Evolutionary conservation across 2,797 vertebrate genomes (phyloP).

Genomic region (Scarus forsteni): DNA sequence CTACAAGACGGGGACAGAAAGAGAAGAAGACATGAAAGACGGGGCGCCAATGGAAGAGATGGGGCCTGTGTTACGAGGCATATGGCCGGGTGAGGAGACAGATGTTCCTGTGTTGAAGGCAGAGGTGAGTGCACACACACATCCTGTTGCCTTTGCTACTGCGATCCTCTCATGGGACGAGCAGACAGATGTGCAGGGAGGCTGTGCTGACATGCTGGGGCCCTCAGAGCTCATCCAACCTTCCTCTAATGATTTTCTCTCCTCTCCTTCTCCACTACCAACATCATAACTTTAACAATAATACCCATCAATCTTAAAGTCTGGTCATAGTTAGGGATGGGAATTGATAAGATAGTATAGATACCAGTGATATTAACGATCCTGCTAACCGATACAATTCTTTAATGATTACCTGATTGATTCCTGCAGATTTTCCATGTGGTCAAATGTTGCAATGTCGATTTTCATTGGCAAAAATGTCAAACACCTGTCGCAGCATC

Average conservation of each 20-base stretch:
- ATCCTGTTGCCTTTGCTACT: conserved; percentile 51
- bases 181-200: conserved; percentile 63
- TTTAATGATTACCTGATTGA: too few relatives aligned
- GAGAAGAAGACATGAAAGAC: conserved; percentile 74
- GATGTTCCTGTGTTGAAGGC: conserved; percentile 67
- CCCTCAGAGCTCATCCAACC: conserved; percentile 36
- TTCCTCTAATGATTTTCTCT: conserved; percentile 48
- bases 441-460: too few relatives aligned
- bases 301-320: not conserved
- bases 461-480: too few relatives aligned
- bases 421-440: too few relatives aligned
- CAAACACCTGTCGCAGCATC: too few relatives aligned
- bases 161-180: conserved; percentile 36
- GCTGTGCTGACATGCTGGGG: conserved; percentile 34
- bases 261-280: conserved; percentile 24
- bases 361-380: too few relatives aligned
- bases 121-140: conserved; percentile 53
- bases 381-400: too few relatives aligned
- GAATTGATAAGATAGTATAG: too few relatives aligned
- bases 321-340: too few relatives aligned
- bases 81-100: conserved; percentile 71
- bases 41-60: conserved; percentile 19
- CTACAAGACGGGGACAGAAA: conserved; percentile 61
- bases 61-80: conserved; percentile 59
- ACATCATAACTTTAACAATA: conserved; percentile 33